Evolutionary conservation across 1,140 invertebrate genomes (phyloP).

Genomic region (Eufriesea mexicana): DNA sequence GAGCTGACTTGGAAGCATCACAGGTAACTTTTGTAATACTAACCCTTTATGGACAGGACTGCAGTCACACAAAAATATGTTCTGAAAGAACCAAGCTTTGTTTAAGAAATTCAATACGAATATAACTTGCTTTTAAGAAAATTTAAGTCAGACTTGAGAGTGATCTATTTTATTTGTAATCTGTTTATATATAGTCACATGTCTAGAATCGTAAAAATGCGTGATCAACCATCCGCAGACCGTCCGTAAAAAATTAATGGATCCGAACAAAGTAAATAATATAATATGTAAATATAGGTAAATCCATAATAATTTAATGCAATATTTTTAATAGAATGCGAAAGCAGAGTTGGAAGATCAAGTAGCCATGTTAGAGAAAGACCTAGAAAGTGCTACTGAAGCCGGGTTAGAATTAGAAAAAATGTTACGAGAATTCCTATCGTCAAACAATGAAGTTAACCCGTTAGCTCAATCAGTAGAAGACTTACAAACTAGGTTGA

Average conservation of each 20-base stretch:
- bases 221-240: no score
- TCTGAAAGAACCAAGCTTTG: no score
- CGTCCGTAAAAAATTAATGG: not conserved
- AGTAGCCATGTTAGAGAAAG: conserved; percentile 84
- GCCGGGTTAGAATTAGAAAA: conserved; percentile 86
- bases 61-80: no score
- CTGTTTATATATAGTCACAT: no score
- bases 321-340: conserved; percentile 66
- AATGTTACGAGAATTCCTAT: conserved; percentile 86
- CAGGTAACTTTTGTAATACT: conserved; percentile 65
- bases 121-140: no score
- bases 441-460: conserved; percentile 84
- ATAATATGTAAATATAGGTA: not conserved
- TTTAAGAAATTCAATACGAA: no score
- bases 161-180: no score
- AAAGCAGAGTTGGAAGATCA: conserved; percentile 84
- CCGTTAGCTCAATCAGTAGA: conserved; percentile 85
- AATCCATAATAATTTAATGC: not conserved
- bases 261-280: not conserved
- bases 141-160: no score
- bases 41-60: no score
- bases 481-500: conserved; percentile 84
- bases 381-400: conserved; percentile 86
- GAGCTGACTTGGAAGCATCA: conserved; percentile 73
- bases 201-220: no score